A percentile compares a stretch with the other conserved stretches of the same genome.
Conservation (phyloP, 2,113 vertebrate species). For the Probosciger aterrimus region DNA sequence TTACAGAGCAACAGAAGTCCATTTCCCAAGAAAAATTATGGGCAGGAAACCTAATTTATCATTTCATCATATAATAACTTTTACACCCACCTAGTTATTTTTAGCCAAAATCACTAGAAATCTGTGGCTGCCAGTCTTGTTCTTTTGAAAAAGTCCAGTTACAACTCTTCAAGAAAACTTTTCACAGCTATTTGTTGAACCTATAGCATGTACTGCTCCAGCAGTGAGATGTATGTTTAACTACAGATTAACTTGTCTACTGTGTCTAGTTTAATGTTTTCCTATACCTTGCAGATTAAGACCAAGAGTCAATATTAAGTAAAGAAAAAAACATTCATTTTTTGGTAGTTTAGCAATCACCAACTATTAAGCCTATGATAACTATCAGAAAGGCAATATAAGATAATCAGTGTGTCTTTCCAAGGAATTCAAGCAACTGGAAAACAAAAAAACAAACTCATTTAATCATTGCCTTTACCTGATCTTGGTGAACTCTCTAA, state of each 20-base stretch:
- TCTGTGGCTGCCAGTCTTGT: background rate
- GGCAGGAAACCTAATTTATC: background rate
- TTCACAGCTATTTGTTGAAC: background rate
- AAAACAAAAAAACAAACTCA: background rate
- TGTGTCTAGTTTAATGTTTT: background rate
- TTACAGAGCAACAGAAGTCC: background rate
- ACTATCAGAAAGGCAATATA: background rate
- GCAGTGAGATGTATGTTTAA: background rate
- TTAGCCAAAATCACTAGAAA: background rate
- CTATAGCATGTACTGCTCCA: background rate
- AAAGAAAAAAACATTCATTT: background rate
- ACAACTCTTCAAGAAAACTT: background rate
- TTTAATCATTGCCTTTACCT: background rate
- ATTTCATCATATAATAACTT: background rate
- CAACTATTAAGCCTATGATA: background rate
- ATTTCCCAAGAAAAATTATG: background rate
- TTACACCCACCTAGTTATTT: background rate
- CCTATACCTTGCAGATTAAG: background rate
- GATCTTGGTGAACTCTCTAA: background rate
- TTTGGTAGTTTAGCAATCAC: background rate
- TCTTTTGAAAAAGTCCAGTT: background rate
- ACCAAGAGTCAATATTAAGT: background rate
- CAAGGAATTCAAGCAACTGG: background rate
- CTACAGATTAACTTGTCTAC: background rate
- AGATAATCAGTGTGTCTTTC: background rate